A percentile compares a stretch with the other conserved stretches of the same genome.
These are phyloP conservation scores for Campylomormyrus numenius DNA, from an alignment of 2,113 vertebrate species.

Conservation along the genomic window DNA sequence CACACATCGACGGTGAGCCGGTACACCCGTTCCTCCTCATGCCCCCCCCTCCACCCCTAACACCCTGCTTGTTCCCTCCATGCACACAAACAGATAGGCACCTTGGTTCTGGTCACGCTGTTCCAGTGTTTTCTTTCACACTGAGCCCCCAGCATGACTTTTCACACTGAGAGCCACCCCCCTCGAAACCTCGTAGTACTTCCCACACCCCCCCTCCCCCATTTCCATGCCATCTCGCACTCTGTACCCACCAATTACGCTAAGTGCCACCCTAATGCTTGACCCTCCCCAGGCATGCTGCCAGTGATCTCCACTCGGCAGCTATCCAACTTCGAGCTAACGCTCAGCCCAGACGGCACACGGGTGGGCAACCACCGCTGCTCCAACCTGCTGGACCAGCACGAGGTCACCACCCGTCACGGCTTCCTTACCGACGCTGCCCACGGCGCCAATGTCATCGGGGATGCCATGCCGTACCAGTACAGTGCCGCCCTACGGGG, in stretches of 20 bases:
- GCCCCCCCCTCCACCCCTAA: neutral
- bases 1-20: conserved; percentile 84
- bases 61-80: neutral
- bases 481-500: conserved; percentile 70
- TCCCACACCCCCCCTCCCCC: neutral
- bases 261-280: neutral
- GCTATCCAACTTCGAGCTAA: conserved; percentile 86
- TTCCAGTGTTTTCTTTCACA: neutral
- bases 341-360: conserved; percentile 82
- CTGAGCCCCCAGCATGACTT: neutral
- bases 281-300: conserved; percentile 71
- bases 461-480: conserved; percentile 76
- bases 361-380: conserved; percentile 86
- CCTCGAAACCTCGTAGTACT: neutral
- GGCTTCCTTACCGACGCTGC: conserved; percentile 75
- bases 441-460: conserved; percentile 62
- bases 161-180: neutral
- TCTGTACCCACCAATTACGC: neutral
- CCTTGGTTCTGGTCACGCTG: neutral
- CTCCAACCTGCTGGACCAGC: conserved; percentile 82
- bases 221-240: neutral
- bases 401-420: conserved; percentile 79
- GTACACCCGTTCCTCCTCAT: neutral
- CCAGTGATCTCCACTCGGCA: conserved; percentile 84
- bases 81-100: neutral